Percentiles rank a stretch among this genome's conserved stretches.
These are phyloP conservation scores for Sphinx pinastri DNA, from an alignment of 2,888 invertebrate genomes.

Conservation along the genomic window DNA sequence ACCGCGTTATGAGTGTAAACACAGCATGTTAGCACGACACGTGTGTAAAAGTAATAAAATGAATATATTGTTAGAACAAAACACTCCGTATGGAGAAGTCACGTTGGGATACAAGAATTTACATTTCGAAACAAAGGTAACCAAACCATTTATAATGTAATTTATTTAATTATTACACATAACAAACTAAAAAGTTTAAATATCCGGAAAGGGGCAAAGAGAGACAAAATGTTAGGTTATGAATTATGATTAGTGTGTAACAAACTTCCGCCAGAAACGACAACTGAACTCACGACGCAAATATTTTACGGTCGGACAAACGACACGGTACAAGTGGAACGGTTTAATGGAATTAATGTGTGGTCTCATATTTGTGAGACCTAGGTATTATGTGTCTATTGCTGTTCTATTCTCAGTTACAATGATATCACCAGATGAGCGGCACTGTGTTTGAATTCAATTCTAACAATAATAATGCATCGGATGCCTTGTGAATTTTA, in stretches of 20 bases:
- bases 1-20: slow-evolving; percentile 26
- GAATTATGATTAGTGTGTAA: background rate
- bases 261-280: slow-evolving; percentile 4
- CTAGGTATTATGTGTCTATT: slow-evolving; percentile 1
- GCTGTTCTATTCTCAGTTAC: slow-evolving; percentile 23
- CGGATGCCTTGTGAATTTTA: background rate
- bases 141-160: too few species aligned
- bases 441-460: slow-evolving; percentile 7
- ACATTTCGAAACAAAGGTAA: too few species aligned
- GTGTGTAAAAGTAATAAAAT: slow-evolving; percentile 21
- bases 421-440: slow-evolving; percentile 22
- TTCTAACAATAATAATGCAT: slow-evolving; percentile 16
- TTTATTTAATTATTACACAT: too few species aligned
- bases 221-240: background rate
- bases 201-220: background rate
- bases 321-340: background rate
- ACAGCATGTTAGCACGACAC: slow-evolving; percentile 10
- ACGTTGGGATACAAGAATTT: too few species aligned
- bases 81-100: background rate
- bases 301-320: background rate
- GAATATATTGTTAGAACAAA: background rate
- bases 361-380: slow-evolving; percentile 19
- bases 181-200: background rate
- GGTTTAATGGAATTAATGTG: slow-evolving; percentile 15
- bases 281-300: background rate